Evolutionary conservation across 2,113 vertebrate genomes (phyloP), one percentile per base, ranked within the genome.

Genomic region (Chloropsis cyanopogon): DNA sequence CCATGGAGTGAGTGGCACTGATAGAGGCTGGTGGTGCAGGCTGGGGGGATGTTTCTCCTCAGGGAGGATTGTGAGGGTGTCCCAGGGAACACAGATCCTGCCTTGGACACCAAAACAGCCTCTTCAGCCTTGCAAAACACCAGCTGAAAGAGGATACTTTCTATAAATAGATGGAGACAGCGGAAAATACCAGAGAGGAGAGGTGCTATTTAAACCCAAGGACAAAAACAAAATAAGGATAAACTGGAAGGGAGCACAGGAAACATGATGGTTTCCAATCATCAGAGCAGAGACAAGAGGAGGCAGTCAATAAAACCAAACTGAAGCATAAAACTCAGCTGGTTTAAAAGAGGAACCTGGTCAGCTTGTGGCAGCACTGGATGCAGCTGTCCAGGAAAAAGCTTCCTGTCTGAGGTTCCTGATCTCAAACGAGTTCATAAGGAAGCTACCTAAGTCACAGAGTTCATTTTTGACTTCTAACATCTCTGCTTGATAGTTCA

Each of bases 101-200:
- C 64, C 54, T 24, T 37, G 60, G 79, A 69, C 33, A 54, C 46
- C 31, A 11, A 31, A 91, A 49, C 84, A 79, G 78, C 50, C 53
- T n/a, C 42, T 44, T 42, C 42, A 73, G 94, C n/a, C 1, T 44
- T 71, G 86, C 82, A 78, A 93, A 96, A 90, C 88, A 81, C 56
- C 90, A 93, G 91, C 88, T 96, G 91, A 93, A 90, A 63, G 18
- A 44, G 31, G 66, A 96, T 85, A 88, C 52, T 84, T 31, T 35
- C 86, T 86, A 86, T 83, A 94, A 90, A 97, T 95, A 97, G 88
- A 64, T 3, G 2, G 68, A 70, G 31, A 66, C 66, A 46, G 92
- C 1, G 56, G 88, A 88, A 96, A 94, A 92, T 93, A 86, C 42
- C 86, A 59, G 80, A 37, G 71, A 50, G 61, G n/a, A 72, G 90